phyloP scores from a whole-genome alignment of 2,797 vertebrate genomes.

The Periophthalmus magnuspinnatus region DNA sequence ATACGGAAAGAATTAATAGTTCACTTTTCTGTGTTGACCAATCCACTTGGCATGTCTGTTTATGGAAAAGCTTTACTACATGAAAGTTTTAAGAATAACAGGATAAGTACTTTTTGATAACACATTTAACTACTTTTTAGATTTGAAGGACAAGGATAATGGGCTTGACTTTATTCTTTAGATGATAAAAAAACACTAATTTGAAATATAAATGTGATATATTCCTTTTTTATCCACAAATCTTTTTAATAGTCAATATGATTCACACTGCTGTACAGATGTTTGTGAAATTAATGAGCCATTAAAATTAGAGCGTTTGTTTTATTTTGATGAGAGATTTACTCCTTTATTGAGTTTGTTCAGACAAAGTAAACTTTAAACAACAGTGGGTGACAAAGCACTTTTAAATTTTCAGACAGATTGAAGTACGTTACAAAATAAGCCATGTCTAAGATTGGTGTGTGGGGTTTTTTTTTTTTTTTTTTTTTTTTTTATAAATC shows the following conservation, averaged over 20 bases:
- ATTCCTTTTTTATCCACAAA: background rate
- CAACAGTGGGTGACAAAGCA: conserved; percentile 26
- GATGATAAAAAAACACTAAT: background rate
- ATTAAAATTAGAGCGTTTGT: conserved; percentile 35
- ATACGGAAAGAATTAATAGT: too few species aligned
- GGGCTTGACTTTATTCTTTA: background rate
- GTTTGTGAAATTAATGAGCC: conserved; percentile 24
- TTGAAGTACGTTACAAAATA: conserved; percentile 7
- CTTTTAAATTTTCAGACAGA: conserved; percentile 9
- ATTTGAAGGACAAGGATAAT: too few species aligned
- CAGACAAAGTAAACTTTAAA: conserved; percentile 26
- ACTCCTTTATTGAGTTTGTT: background rate
- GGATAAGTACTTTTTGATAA: too few species aligned
- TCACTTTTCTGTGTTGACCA: too few species aligned
- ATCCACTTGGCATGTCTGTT: background rate
- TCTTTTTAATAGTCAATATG: background rate
- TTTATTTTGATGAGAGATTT: conserved; percentile 10
- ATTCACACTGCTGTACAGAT: background rate
- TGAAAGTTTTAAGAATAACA: too few species aligned
- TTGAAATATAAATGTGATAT: background rate
- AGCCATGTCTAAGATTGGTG: background rate
- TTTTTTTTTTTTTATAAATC: background rate
- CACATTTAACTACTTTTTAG: too few species aligned
- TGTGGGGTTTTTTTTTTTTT: too few species aligned
- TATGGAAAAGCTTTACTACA: background rate